phyloP scores from a whole-genome alignment of 2,113 vertebrate species.

The Stomatorhinus ivindoensis region DNA sequence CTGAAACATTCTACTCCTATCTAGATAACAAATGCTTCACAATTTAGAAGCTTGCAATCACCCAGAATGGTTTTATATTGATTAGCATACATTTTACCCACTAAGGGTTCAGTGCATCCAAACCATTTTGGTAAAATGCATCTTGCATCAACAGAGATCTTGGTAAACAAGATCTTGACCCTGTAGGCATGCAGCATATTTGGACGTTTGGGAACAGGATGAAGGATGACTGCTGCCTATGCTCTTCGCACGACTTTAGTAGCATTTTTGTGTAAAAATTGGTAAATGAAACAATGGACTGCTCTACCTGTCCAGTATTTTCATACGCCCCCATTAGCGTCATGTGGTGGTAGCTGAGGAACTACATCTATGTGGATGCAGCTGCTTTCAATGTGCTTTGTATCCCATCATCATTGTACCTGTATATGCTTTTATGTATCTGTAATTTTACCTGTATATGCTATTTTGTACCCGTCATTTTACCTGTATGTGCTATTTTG shows the following conservation, averaged over 20 bases:
- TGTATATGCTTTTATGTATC: neutral
- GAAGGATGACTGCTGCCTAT: neutral
- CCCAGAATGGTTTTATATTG: neutral
- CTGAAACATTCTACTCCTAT: neutral
- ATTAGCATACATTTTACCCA: neutral
- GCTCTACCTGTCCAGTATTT: neutral
- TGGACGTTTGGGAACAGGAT: neutral
- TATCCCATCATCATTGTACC: neutral
- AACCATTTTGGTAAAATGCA: neutral
- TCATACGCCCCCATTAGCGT: neutral
- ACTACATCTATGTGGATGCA: too few relatives aligned
- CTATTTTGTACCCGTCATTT: neutral
- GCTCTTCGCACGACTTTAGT: neutral
- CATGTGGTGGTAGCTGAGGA: neutral
- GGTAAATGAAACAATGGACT: neutral
- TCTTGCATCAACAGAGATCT: neutral
- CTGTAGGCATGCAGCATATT: neutral
- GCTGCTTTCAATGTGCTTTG: neutral
- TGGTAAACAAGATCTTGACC: neutral
- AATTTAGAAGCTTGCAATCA: neutral
- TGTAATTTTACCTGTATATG: neutral
- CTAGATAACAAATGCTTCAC: neutral
- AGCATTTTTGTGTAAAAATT: neutral
- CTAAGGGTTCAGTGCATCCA: neutral
- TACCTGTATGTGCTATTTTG: neutral